Percentiles rank a stretch among this genome's conserved stretches.
Evolutionary conservation across 2,797 vertebrate genomes (phyloP).

Genomic region (Acestrorhynchus altus): DNA sequence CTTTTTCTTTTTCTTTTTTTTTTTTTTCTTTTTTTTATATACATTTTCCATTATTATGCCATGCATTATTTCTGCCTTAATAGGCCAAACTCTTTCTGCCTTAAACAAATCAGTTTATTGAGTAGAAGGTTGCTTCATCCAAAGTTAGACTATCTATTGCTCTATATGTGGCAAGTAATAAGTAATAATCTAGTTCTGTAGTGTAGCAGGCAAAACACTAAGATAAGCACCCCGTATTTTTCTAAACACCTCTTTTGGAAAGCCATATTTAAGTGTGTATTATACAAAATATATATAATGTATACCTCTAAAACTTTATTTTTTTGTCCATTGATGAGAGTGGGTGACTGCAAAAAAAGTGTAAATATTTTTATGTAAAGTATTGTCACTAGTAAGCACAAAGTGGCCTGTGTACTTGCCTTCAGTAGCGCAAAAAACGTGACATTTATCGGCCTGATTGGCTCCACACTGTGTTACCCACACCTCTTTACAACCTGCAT

Average conservation of each 20-base stretch:
- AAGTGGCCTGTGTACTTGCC: not conserved
- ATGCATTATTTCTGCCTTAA: not conserved
- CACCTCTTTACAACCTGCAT: not conserved
- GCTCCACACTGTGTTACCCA: not conserved
- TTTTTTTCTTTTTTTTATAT: not conserved
- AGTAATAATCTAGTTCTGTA: not conserved
- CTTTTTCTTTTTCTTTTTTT: not conserved
- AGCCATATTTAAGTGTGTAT: slow-evolving; percentile 13
- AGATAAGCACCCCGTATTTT: too few relatives aligned
- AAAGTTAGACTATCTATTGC: slow-evolving; percentile 6
- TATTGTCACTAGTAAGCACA: not conserved
- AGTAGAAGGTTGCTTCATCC: not conserved
- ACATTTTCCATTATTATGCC: too few relatives aligned
- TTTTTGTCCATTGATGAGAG: not conserved
- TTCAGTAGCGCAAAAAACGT: not conserved
- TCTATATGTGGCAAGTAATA: not conserved
- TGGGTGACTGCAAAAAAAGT: not conserved
- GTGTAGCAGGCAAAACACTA: not conserved
- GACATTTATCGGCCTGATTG: not conserved
- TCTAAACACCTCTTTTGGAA: not conserved
- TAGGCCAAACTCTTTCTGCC: slow-evolving; percentile 26
- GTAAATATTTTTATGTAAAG: not conserved
- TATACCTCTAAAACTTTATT: not conserved
- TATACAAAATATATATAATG: not conserved
- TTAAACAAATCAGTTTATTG: slow-evolving; percentile 11